These are phyloP conservation scores for Zaprionus obscuricornis DNA, from an alignment of 2,888 invertebrate genomes.

Conservation along the genomic window DNA sequence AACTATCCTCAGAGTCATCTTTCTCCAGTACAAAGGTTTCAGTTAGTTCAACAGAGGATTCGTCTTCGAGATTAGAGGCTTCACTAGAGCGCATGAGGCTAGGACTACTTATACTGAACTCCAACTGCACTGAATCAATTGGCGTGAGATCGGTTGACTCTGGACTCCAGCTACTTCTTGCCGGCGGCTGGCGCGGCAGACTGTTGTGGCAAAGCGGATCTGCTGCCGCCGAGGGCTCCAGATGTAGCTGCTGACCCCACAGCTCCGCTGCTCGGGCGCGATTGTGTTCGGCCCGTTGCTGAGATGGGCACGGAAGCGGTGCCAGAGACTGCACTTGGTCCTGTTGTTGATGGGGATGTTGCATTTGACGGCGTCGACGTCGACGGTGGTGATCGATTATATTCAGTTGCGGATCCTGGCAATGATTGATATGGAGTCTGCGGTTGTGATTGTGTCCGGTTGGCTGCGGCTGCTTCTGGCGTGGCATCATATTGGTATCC, in stretches of 20 bases:
- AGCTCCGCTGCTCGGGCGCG: constrained; percentile 82
- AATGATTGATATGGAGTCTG: constrained; percentile 46
- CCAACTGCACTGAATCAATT: constrained; percentile 77
- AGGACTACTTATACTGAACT: constrained; percentile 83
- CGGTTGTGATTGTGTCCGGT: constrained; percentile 35
- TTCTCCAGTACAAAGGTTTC: constrained; percentile 55
- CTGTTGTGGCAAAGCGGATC: constrained; percentile 83
- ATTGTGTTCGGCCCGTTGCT: constrained; percentile 80
- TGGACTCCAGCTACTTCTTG: constrained; percentile 79
- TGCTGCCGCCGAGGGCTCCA: constrained; percentile 70
- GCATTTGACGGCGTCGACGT: constrained; percentile 51
- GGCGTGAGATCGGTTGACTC: constrained; percentile 49
- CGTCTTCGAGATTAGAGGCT: constrained; percentile 66
- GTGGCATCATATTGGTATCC: constrained; percentile 78
- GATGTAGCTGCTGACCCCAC: constrained; percentile 81
- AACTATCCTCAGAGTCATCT: constrained; percentile 55
- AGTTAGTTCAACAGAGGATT: constrained; percentile 52
- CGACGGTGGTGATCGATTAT: constrained; percentile 57
- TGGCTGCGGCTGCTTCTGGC: constrained; percentile 54
- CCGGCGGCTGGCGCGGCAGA: constrained; percentile 82
- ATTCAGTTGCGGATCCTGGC: constrained; percentile 45
- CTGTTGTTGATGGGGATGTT: constrained; percentile 43
- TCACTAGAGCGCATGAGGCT: constrained; percentile 81
- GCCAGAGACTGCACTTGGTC: constrained; percentile 30
- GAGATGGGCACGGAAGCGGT: constrained; percentile 44